Evolutionary conservation across 35 echinoderm and acorn worm species (phyloP), one percentile per base, ranked within the genome.

Genomic region (Apostichopus californicus): DNA sequence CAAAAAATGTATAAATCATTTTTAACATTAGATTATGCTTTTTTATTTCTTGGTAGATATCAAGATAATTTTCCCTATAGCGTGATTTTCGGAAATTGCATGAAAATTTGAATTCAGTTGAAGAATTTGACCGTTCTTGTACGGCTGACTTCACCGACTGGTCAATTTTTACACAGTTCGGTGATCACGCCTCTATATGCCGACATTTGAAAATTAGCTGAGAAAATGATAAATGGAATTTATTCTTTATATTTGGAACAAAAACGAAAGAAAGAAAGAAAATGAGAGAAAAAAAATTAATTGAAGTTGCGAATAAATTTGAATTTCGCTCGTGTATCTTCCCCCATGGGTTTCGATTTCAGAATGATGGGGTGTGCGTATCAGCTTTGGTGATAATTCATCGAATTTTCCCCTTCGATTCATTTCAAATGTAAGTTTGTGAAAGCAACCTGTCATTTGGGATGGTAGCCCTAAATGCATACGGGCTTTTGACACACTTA

Each of bases 211-310:
- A 75, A 75, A 18, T 75, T 75, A 75, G 71, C 71, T 75, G 71
- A 75, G 71, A 75, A 75, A 75, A n/a, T 75, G 71, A 75, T 75
- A 75, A 75, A 75, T 75, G 71, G 22, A 75, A 75, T 75, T n/a
- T n/a, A 20, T 20, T 75, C 21, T n/a, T 75, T 75, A 61, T 75
- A 18, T 20, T 22, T 6, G 71, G 71, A 6, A 75, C 26, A 28
- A 28, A 28, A 28, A 28, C 0, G 1, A 18, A n/a, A 18, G 20
- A 18, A 75, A 73, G 0, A 75, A 14, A 18, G 2, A 7, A 18
- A 8, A 60, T 4, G 58, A 61, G 7, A 12, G 58, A 61, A 61
- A 61, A 61, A 61, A 12, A 61, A 3, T 46, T 46, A 46, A 46
- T 46, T 46, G 34, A 46, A 46, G 34, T 46, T 46, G 34, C 34